These are phyloP conservation scores for Heliothis subflexa DNA, from an alignment of 1,140 invertebrate genomes.

Conservation along the genomic window DNA sequence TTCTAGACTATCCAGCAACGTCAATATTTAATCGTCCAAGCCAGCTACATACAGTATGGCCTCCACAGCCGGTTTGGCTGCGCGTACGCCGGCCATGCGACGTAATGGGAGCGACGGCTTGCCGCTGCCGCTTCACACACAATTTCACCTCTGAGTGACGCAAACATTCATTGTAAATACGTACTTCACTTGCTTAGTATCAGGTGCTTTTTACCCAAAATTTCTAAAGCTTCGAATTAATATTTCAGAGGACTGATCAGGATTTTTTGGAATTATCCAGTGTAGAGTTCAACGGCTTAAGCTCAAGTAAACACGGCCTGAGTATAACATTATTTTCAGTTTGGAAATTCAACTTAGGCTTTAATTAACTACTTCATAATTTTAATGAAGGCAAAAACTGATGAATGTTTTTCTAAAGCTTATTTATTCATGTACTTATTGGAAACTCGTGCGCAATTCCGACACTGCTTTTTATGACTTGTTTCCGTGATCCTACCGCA, in stretches of 20 bases:
- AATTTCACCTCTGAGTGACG: conserved; percentile 86
- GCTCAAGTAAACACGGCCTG: too few relatives aligned
- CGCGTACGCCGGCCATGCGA: conserved; percentile 76
- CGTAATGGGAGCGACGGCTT: conserved; percentile 84
- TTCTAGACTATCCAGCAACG: neutral
- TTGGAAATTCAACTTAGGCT: too few relatives aligned
- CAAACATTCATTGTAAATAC: conserved; percentile 81
- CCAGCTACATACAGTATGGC: conserved; percentile 59
- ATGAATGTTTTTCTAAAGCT: too few relatives aligned
- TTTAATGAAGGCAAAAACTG: too few relatives aligned
- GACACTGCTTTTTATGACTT: neutral
- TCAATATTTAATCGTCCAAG: conserved; percentile 3
- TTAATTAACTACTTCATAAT: too few relatives aligned
- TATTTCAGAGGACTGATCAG: too few relatives aligned
- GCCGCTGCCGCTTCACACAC: conserved; percentile 85
- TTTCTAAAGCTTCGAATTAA: neutral
- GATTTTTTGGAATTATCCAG: too few relatives aligned
- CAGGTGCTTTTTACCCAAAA: conserved; percentile 55
- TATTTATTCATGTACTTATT: too few relatives aligned
- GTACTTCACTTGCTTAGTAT: conserved; percentile 67
- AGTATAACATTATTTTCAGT: too few relatives aligned
- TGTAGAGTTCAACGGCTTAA: too few relatives aligned
- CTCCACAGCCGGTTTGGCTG: conserved; percentile 75
- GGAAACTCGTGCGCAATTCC: neutral
- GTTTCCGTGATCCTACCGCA: conserved; percentile 29